A percentile compares a stretch with the other conserved stretches of the same genome.
Evolutionary conservation across 2,797 vertebrate species (phyloP).

Genomic region (Argya squamiceps): DNA sequence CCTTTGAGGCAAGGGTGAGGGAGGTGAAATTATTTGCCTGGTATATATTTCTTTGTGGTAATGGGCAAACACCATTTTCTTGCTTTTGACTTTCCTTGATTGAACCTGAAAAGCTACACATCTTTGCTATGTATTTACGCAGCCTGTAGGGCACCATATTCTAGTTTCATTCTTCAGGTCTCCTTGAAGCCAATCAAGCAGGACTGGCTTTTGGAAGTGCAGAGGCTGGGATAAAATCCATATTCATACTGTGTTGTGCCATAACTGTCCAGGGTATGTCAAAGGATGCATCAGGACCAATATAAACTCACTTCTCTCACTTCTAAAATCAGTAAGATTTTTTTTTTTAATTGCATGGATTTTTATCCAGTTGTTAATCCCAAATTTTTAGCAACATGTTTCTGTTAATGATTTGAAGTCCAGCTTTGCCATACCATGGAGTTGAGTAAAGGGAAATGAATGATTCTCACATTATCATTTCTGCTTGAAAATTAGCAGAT

Average conservation of each 20-base stretch:
- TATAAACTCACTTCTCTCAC: not conserved
- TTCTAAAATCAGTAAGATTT: not conserved
- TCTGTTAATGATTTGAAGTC: not conserved
- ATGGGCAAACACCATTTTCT: not conserved
- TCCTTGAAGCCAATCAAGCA: not conserved
- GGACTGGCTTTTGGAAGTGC: not conserved
- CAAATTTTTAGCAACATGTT: not conserved
- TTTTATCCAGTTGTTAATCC: not conserved
- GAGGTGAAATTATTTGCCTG: constrained; percentile 11
- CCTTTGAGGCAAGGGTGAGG: not conserved
- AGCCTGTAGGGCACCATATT: constrained; percentile 35
- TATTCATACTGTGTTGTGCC: not conserved
- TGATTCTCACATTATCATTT: not conserved
- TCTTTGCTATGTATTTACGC: not conserved
- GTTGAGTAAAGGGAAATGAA: not conserved
- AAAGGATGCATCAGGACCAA: not conserved
- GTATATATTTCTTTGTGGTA: constrained; percentile 6
- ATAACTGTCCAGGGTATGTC: not conserved
- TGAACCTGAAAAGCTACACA: not conserved
- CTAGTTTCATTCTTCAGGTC: not conserved
- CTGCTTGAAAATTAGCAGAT: not conserved
- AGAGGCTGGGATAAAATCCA: not conserved
- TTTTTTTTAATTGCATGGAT: not conserved
- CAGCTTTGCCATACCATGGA: not conserved
- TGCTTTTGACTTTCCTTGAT: constrained; percentile 9